Conservation (phyloP, 2,113 vertebrate genomes). For the Cryptotis parvus region DNA sequence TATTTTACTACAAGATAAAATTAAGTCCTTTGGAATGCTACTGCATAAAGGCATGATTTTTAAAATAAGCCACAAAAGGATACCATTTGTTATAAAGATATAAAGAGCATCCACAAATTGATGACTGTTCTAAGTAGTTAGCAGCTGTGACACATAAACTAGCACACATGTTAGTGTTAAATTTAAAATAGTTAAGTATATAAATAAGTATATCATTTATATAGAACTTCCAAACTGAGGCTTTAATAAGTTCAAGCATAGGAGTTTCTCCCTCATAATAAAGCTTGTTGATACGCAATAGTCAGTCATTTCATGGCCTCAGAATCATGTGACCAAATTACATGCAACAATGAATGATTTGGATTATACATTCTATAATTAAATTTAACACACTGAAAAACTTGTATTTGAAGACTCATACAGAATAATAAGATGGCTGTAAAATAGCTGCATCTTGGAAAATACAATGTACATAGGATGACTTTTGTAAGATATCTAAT, state of each 20-base stretch:
- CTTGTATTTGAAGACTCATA: neutral
- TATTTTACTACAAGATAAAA: slow-evolving; percentile 24
- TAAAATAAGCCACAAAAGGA: slow-evolving; percentile 15
- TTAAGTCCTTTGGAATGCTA: neutral
- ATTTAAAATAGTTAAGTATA: neutral
- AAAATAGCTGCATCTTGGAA: slow-evolving; percentile 25
- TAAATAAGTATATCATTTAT: slow-evolving; percentile 36
- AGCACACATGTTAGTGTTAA: slow-evolving; percentile 1
- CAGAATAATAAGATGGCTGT: neutral
- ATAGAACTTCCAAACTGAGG: neutral
- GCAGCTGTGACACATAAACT: neutral
- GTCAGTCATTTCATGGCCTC: slow-evolving; percentile 8
- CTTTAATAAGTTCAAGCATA: slow-evolving; percentile 19
- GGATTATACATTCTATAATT: slow-evolving; percentile 4
- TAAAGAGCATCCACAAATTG: neutral
- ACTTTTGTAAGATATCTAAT: neutral
- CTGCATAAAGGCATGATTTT: slow-evolving; percentile 14
- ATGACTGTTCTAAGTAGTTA: neutral
- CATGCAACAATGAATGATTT: slow-evolving; percentile 39
- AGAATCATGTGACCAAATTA: slow-evolving; percentile 45
- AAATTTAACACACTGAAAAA: slow-evolving; percentile 63
- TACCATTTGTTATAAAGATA: slow-evolving; percentile 9
- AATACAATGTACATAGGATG: neutral
- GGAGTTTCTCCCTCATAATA: slow-evolving; percentile 11
- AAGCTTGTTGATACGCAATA: slow-evolving; percentile 21